These are phyloP conservation scores for Coendou prehensilis DNA, from an alignment of 2,797 vertebrate species.

Conservation along the genomic window DNA sequence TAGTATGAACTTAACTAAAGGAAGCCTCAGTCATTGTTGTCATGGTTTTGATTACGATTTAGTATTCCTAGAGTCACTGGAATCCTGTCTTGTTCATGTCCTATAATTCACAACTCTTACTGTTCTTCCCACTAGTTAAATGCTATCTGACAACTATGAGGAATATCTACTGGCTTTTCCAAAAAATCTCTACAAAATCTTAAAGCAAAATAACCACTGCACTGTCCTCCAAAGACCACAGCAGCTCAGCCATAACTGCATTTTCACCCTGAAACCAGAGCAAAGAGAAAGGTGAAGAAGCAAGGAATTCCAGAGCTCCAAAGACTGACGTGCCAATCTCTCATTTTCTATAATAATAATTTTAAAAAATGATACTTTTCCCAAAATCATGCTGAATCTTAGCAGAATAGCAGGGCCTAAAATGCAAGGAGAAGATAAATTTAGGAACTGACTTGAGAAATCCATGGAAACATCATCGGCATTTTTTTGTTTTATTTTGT, in stretches of 20 bases:
- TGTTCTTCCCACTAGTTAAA: constrained; percentile 42
- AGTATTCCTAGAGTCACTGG: neutral
- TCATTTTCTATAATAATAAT: neutral
- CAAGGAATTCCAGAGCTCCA: constrained; percentile 18
- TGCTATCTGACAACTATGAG: neutral
- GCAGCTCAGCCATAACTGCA: neutral
- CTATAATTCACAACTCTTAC: neutral
- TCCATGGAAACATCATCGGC: neutral
- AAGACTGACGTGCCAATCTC: neutral
- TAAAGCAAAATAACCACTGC: neutral
- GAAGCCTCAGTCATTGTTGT: neutral
- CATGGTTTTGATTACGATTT: neutral
- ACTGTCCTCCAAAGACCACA: neutral
- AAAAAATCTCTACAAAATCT: constrained; percentile 48
- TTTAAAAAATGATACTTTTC: neutral
- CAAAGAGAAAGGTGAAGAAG: neutral
- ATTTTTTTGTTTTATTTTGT: neutral
- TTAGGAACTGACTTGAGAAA: neutral
- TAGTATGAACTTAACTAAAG: neutral
- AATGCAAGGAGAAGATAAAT: constrained; percentile 49
- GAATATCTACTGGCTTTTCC: neutral
- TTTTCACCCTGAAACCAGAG: neutral
- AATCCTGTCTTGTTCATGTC: neutral
- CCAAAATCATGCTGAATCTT: neutral
- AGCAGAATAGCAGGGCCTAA: neutral